Percentiles rank a stretch among this genome's conserved stretches.
These are phyloP conservation scores for Ianthella basta DNA, from an alignment of 37 sponge, comb jelly and placozoan species.

Conservation along the genomic window DNA sequence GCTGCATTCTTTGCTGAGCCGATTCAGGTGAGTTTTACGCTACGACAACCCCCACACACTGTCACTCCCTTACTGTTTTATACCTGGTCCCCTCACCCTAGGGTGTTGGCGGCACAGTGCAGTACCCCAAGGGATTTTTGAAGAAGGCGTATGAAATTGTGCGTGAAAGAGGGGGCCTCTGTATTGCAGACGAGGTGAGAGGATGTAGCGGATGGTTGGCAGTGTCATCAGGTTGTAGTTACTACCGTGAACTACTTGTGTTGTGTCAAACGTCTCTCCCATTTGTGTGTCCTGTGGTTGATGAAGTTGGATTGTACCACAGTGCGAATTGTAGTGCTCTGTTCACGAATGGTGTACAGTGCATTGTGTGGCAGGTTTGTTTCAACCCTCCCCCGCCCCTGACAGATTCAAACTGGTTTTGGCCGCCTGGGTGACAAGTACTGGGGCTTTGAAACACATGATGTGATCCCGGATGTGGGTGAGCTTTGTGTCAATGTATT, in stretches of 20 bases:
- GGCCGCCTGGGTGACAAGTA: slow-evolving; percentile 89
- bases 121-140: slow-evolving; percentile 78
- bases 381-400: background rate
- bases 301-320: too few species aligned
- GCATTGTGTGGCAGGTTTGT: background rate
- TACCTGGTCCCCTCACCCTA: slow-evolving; percentile 11
- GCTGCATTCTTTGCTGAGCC: slow-evolving; percentile 94
- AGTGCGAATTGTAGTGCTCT: too few species aligned
- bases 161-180: slow-evolving; percentile 82
- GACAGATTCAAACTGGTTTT: slow-evolving; percentile 94
- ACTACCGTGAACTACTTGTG: background rate
- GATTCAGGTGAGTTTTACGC: slow-evolving; percentile 72
- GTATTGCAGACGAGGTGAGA: slow-evolving; percentile 87
- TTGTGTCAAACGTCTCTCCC: too few species aligned
- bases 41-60: background rate
- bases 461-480: slow-evolving; percentile 90
- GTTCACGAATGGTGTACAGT: too few species aligned
- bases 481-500: background rate
- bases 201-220: background rate
- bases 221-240: background rate
- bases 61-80: background rate
- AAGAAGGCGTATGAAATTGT: slow-evolving; percentile 68
- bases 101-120: slow-evolving; percentile 90
- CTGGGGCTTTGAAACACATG: slow-evolving; percentile 93
- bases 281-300: too few species aligned